These are phyloP conservation scores for Ciona savignyi DNA, from an alignment of 23 tunicate genomes.

Conservation along the genomic window DNA sequence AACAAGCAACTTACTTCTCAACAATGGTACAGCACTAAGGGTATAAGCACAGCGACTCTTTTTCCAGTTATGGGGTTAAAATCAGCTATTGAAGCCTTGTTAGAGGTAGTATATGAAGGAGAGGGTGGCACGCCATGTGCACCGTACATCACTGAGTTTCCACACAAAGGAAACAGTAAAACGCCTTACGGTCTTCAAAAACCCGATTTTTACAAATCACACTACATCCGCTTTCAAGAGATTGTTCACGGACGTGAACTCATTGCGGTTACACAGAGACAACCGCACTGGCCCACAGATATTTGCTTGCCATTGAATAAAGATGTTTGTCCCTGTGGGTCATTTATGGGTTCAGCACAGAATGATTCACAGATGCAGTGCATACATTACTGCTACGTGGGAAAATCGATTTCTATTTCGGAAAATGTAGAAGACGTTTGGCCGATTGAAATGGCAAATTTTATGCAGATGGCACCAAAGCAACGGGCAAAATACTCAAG, in stretches of 20 bases:
- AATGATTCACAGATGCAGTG: background rate
- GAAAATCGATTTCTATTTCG: background rate
- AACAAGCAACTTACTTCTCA: slow-evolving; percentile 15
- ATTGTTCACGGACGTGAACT: background rate
- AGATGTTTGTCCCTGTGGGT: background rate
- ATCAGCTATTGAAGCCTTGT: slow-evolving; percentile 48
- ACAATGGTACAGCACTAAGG: slow-evolving; percentile 50
- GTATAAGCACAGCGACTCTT: slow-evolving; percentile 4
- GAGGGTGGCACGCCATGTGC: slow-evolving; percentile 53
- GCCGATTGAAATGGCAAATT: background rate
- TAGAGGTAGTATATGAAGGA: slow-evolving; percentile 59
- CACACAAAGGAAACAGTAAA: background rate
- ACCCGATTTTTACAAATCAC: background rate
- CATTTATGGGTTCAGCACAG: too few species aligned
- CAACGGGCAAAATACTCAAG: too few species aligned
- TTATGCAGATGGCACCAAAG: background rate
- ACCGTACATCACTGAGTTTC: background rate
- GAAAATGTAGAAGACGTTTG: background rate
- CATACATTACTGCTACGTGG: background rate
- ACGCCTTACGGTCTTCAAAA: background rate
- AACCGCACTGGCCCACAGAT: background rate
- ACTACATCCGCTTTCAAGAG: background rate
- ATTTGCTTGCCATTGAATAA: background rate
- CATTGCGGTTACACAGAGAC: background rate
- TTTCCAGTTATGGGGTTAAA: slow-evolving; percentile 27